Evolutionary conservation across 2,797 vertebrate species (phyloP).

Genomic region (Pipistrellus pipistrellus): DNA sequence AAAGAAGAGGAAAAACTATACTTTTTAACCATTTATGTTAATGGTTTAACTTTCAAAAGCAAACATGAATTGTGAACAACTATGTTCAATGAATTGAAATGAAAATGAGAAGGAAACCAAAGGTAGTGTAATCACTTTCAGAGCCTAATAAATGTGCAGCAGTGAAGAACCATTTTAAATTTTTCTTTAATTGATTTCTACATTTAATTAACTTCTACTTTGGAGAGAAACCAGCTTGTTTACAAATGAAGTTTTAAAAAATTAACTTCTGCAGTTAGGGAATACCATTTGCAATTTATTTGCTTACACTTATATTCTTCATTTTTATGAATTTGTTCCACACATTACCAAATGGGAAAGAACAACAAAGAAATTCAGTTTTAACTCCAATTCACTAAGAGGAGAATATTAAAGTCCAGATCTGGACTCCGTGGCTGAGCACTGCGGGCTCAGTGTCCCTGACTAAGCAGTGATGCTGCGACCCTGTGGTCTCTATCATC

Average conservation of each 20-base stretch:
- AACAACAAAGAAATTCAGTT: slow-evolving; percentile 11
- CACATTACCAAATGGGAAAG: not conserved
- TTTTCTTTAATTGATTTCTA: not conserved
- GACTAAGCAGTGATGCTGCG: not conserved
- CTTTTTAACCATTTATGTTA: not conserved
- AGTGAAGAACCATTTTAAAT: not conserved
- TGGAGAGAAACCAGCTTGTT: not conserved
- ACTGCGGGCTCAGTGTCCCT: not conserved
- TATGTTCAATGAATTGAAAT: not conserved
- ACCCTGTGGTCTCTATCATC: not conserved
- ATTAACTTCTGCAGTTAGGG: not conserved
- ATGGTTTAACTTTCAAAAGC: slow-evolving; percentile 12
- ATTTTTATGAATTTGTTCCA: not conserved
- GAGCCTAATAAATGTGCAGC: not conserved
- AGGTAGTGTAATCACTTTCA: not conserved
- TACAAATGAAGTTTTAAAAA: not conserved
- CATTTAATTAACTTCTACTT: not conserved
- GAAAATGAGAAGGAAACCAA: not conserved
- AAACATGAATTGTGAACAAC: not conserved
- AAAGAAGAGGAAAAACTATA: not conserved
- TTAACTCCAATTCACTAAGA: slow-evolving; percentile 16
- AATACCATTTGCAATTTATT: not conserved
- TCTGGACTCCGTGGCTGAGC: not conserved
- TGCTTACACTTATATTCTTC: not conserved
- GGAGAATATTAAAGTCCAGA: not conserved